Evolutionary conservation across 2,797 vertebrate genomes (phyloP), one percentile per base, ranked within the genome.

Genomic region (Danio tinwini): DNA sequence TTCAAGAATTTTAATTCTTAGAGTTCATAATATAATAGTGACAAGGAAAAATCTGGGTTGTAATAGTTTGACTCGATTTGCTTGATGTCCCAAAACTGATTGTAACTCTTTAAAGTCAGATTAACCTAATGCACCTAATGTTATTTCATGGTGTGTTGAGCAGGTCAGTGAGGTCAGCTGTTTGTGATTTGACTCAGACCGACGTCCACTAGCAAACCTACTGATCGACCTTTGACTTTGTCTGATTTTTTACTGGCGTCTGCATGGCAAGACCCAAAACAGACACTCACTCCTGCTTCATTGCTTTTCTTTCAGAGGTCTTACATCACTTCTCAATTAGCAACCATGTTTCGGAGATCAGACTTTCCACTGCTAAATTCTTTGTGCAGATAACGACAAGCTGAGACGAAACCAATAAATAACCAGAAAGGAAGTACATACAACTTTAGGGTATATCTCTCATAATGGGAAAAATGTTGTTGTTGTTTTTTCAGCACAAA

Each of bases 311-410:
- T 40, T 21, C 52, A 39, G 19, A 76, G 53, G 37, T 59, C 37
- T 63, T 53, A n/a, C 55, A 65, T 78, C 71, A 63, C 52, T 67
- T 80, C 44, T 14, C 64, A 73, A 76, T 85, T 83, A 81, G 50
- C 65, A 68, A 14, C 21, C 45, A 64, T 72, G 53, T 50, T 82
- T 50, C 10, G 40, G 29, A 39, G 37, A 68, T 86, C 70, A 76
- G 47, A 72, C 65, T 75, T 85, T 86, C 83, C 80, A 73, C 7
- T 29, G 29, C 61, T 74, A 74, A 85, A 78, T 76, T 52, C 40
- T 82, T 82, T 81, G 49, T 76, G 64, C 80, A 82, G 81, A 45
- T 76, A 40, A 50, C 29, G 29, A 29, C 29, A 29, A 29, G 29
- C 29, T 29, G 29, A 29, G 29, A 3, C 29, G 1, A 29, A 29